Conservation (phyloP, 2,113 vertebrate genomes). For the Acinonyx jubatus region DNA sequence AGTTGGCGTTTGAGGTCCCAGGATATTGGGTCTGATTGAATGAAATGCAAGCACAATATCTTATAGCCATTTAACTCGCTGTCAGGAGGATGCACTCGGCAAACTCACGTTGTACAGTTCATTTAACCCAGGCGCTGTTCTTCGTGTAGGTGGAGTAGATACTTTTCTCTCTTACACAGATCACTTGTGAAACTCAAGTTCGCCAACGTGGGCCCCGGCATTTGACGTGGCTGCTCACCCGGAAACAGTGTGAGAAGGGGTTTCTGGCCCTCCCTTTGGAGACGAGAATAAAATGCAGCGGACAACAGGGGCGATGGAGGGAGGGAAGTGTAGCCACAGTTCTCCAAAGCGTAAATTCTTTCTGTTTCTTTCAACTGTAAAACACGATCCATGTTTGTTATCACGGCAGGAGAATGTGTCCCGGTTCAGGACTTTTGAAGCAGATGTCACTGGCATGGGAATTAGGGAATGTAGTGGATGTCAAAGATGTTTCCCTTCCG, state of each 20-base stretch:
- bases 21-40: conserved; percentile 59
- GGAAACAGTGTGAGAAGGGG: not conserved
- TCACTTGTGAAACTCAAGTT: not conserved
- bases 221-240: not conserved
- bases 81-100: conserved; percentile 46
- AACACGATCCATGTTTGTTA: accelerated
- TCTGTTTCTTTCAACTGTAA: not conserved
- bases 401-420: not conserved
- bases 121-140: not conserved
- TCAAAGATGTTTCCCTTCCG: not conserved
- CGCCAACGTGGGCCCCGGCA: accelerated
- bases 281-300: not conserved
- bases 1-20: conserved; percentile 68
- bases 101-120: not conserved
- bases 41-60: conserved; percentile 74
- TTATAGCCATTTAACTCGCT: conserved; percentile 78
- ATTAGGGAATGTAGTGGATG: not conserved
- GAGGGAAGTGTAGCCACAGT: not conserved
- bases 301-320: accelerated
- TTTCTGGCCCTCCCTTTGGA: not conserved
- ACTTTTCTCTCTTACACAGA: conserved; percentile 22
- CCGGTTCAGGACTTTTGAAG: not conserved
- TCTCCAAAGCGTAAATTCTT: not conserved
- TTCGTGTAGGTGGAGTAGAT: conserved; percentile 28
- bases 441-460: not conserved